Base-by-base conservation (phyloP, 2,888 invertebrate genomes). In the Drosophila putrida region DNA sequence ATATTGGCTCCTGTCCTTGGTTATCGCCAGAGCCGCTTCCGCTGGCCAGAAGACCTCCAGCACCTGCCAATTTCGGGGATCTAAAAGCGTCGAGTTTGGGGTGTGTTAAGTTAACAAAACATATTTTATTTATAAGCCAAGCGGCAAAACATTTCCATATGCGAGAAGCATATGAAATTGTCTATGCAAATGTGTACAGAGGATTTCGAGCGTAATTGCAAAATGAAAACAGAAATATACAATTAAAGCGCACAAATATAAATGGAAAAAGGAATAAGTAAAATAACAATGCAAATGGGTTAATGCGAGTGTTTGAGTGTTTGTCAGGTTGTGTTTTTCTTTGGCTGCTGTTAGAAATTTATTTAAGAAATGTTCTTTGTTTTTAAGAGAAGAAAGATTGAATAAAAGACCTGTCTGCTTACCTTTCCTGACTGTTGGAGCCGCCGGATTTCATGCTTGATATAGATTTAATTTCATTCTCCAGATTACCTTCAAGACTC, bases 401-500 rank as follows among this genome's bases (percentile, higher is more conserved):
- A 11, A 13, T 43, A 10, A 20, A 1, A 10, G 28, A 4, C 15
- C 35, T 13, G 33, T 36, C 4, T 11, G 15, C 84, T 92, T 92
- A 95, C 97, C 97, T 96, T 95, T 90, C 91, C 71, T 96, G 96
- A 84, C 96, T 96, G 85, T 95, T 95, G 27, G 96, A 96, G 83
- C 96, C 95, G 71, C 95, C 95, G 87, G 96, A 95, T 89, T 96
- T 95, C 59, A 95, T 95, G 92, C 96, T 96, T 92, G 97, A 96
- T 75, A 96, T 96, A 80, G 97, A 97, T 86, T 97, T 96, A 4
- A 98, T 98, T 93, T 98, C 98, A 70, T 97, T 96, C 92, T 98
- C 98, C 73, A 97, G 96, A 92, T 97, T 97, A 71, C 97, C 97
- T 90, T 98, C 98, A 64, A 97, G 97, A 90, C 98, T 97, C 85